Percentiles rank a stretch among this genome's conserved stretches.
phyloP scores from a whole-genome alignment of 2,888 invertebrate species.

The Trachelus troglodyta region DNA sequence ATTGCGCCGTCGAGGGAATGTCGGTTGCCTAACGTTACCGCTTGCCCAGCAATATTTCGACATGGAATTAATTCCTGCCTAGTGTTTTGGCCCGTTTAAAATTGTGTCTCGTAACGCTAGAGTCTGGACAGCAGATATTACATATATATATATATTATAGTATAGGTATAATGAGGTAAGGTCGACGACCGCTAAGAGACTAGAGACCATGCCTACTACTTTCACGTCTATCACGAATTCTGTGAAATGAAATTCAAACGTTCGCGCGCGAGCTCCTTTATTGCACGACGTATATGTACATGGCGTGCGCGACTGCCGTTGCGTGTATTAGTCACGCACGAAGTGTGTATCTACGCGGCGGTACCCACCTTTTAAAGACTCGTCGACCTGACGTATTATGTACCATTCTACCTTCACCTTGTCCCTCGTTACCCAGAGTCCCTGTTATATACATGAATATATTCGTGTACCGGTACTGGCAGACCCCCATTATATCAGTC shows the following conservation, averaged over 20 bases:
- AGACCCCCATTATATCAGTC: neutral
- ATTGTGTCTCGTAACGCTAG: neutral
- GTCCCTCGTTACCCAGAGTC: neutral
- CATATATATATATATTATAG: neutral
- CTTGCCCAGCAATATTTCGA: neutral
- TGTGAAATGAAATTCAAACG: slow-evolving; percentile 38
- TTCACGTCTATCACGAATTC: slow-evolving; percentile 46
- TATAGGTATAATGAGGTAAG: neutral
- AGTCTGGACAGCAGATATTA: neutral
- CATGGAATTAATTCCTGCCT: slow-evolving; percentile 1
- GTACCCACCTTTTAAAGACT: neutral
- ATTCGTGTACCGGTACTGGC: neutral
- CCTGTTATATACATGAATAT: neutral
- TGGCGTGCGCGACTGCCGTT: neutral
- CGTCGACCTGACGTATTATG: neutral
- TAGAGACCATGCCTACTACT: slow-evolving; percentile 24
- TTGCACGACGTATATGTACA: neutral
- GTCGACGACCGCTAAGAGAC: neutral
- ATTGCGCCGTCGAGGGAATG: neutral
- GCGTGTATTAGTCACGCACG: neutral
- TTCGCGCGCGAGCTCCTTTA: neutral
- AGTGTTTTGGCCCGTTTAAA: slow-evolving; percentile 1
- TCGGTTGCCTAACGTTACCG: neutral
- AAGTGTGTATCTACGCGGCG: neutral
- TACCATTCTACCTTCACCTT: neutral